Base-by-base conservation (phyloP, 2,888 invertebrate species). In the Mantis religiosa region DNA sequence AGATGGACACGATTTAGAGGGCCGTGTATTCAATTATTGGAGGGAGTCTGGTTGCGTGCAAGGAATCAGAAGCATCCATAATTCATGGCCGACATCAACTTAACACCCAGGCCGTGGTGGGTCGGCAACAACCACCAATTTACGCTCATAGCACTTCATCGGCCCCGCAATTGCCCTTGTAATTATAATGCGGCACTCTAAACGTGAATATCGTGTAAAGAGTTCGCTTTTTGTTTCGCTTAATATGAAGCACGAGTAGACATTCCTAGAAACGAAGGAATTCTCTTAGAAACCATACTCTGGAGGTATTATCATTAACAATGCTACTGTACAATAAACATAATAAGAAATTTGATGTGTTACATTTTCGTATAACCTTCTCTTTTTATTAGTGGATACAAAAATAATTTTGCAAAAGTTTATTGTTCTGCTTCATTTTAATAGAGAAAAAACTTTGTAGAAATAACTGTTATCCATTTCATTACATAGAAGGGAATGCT, bases 141-240 rank as follows among this genome's bases (percentile, higher is more conserved):
- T 28, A 34, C 84, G 84, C 84, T 30, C 84, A 30, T 84, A 84
- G 84, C 84, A 84, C 84, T 30, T 84, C 84, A 84, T 84, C 84
- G 84, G n/a, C 84, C 30, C 25, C 15, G 14, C 25, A 84, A 84
- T 84, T 20, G 30, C 84, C 84, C 84, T 71, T 71, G 54, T 71
- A 71, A 71, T 71, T 71, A 71, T 25, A 71, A 25, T 25, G 54
- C 54, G 54, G 54, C 25, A 20, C 54, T 0, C 54, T 20, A 71
- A 71, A 71, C 54, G 54, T 71, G 54, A 71, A 71, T 71, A 71
- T 71, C 54, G 54, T 71, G 54, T 71, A 71, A 71, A 71, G 54
- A 15, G 25, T 12, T 12, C 41, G 54, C 20, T 71, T 71, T 71
- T 71, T 20, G 54, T 71, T 20, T 20, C 20, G 6, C 54, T 20